These are phyloP conservation scores for Geococcyx californianus DNA, from an alignment of 2,113 vertebrate species.

Conservation along the genomic window DNA sequence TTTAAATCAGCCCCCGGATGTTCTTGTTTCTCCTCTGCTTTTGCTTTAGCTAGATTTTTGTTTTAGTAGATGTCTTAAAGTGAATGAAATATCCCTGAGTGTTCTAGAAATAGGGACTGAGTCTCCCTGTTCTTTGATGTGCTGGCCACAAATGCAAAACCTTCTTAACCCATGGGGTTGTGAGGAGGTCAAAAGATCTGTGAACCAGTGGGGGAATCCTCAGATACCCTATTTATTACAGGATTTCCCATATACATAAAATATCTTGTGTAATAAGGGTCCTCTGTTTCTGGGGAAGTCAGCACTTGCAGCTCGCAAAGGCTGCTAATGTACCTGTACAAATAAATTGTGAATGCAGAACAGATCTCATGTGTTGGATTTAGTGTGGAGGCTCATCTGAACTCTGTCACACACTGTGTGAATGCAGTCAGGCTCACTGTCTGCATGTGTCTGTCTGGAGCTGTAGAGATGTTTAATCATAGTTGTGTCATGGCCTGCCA, in stretches of 20 bases:
- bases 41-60: conserved; percentile 5
- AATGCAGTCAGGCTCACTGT: not conserved
- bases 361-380: not conserved
- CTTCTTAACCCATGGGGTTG: not conserved
- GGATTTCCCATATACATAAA: not conserved
- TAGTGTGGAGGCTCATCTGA: not conserved
- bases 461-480: not conserved
- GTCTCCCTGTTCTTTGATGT: not conserved
- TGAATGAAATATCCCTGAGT: not conserved
- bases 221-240: not conserved
- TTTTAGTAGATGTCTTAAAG: not conserved
- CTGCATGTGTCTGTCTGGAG: not conserved
- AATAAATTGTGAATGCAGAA: not conserved
- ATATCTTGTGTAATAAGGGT: not conserved
- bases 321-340: not conserved
- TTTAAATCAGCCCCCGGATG: not conserved
- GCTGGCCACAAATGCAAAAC: not conserved
- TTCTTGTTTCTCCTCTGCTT: conserved; percentile 32
- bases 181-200: not conserved
- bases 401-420: not conserved
- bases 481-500: not conserved
- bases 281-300: not conserved
- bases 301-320: not conserved
- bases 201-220: not conserved
- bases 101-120: not conserved